These are phyloP conservation scores for Drosophila mulleri DNA, from an alignment of 2,888 invertebrate species.

Conservation along the genomic window DNA sequence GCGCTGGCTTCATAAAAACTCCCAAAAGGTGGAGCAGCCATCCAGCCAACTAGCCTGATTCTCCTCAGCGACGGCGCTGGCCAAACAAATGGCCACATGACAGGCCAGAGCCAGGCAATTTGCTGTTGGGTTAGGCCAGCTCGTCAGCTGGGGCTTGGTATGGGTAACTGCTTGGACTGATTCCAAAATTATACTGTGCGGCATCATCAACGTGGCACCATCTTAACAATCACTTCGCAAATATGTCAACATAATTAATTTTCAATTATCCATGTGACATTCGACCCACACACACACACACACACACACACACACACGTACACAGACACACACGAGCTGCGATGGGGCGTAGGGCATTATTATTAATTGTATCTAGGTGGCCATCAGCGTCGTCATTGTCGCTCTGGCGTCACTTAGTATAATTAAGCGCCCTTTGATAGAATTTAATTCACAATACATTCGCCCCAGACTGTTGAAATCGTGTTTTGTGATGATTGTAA, in stretches of 20 bases:
- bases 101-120: slow-evolving; percentile 56
- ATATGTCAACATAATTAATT: slow-evolving; percentile 81
- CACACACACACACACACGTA: slow-evolving; percentile 8
- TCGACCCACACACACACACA: slow-evolving; percentile 28
- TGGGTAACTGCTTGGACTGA: slow-evolving; percentile 10
- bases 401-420: slow-evolving; percentile 68
- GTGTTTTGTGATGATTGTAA: slow-evolving; percentile 54
- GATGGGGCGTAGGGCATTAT: slow-evolving; percentile 56
- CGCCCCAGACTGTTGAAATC: slow-evolving; percentile 38
- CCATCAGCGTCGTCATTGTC: slow-evolving; percentile 42
- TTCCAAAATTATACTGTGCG: slow-evolving; percentile 58
- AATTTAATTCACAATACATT: slow-evolving; percentile 67
- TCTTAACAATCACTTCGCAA: slow-evolving; percentile 74
- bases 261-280: slow-evolving; percentile 74
- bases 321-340: slow-evolving; percentile 3
- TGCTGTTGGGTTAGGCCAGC: slow-evolving; percentile 37
- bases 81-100: slow-evolving; percentile 60
- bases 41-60: slow-evolving; percentile 17
- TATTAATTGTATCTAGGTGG: slow-evolving; percentile 63
- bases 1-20: slow-evolving; percentile 41
- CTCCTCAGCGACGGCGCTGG: slow-evolving; percentile 7
- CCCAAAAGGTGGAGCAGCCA: slow-evolving; percentile 11
- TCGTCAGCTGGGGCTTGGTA: not conserved
- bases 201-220: slow-evolving; percentile 55
- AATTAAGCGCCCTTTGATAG: slow-evolving; percentile 75